These are phyloP conservation scores for Genyomyrus donnyi DNA, from an alignment of 2,113 vertebrate species.

Conservation along the genomic window DNA sequence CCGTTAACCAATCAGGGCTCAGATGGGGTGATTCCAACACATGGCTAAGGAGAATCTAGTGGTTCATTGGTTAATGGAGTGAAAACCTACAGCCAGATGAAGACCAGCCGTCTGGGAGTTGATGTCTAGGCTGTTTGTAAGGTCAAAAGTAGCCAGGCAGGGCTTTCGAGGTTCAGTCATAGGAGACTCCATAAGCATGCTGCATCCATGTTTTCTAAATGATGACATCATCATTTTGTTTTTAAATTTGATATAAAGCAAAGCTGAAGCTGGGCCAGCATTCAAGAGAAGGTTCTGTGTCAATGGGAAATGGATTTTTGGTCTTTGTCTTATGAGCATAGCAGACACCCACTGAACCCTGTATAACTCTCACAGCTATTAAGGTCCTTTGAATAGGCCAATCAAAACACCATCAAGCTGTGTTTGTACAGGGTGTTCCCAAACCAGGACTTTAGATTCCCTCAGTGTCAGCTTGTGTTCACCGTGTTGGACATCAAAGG, in stretches of 20 bases:
- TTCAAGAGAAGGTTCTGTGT: neutral
- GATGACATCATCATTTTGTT: neutral
- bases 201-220: neutral
- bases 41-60: neutral
- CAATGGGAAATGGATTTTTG: conserved; percentile 18
- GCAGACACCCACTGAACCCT: neutral
- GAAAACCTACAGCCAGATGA: neutral
- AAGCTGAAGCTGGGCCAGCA: neutral
- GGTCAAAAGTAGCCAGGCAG: neutral
- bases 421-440: neutral
- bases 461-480: conserved; percentile 36
- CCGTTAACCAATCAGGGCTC: neutral
- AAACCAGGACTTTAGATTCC: neutral
- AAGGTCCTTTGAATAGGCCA: neutral
- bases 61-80: neutral
- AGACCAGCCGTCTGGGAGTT: neutral
- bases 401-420: neutral
- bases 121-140: conserved; percentile 1
- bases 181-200: neutral
- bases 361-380: neutral
- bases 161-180: neutral
- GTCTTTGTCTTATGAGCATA: neutral
- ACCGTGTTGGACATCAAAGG: conserved; percentile 31
- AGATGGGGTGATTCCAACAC: neutral
- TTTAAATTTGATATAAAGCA: no score